phyloP scores from a whole-genome alignment of 2,113 vertebrate genomes.

The Cranoglanis bouderius region DNA sequence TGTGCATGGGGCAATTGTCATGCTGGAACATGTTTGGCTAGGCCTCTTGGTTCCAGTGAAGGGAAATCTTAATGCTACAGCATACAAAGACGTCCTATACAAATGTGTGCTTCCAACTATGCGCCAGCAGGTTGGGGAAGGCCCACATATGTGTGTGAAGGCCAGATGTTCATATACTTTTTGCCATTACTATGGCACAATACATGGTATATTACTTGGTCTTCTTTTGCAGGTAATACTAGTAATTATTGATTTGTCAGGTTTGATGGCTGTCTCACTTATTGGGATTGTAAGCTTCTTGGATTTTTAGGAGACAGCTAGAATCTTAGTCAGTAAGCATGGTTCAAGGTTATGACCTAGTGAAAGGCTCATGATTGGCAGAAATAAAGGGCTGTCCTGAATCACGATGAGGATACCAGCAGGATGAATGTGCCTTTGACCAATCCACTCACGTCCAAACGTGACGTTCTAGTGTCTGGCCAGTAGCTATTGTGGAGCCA shows the following conservation, averaged over 20 bases:
- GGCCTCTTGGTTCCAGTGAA: not conserved
- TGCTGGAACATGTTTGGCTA: not conserved
- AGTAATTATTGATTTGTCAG: not conserved
- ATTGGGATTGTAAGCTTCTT: not conserved
- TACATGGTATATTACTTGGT: not conserved
- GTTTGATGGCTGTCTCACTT: not conserved
- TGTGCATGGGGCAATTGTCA: not conserved
- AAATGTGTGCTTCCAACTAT: not conserved
- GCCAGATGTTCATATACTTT: not conserved
- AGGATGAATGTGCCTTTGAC: conserved; percentile 33
- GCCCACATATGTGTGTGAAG: not conserved
- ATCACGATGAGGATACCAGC: conserved; percentile 19
- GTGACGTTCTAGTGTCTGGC: conserved; percentile 8
- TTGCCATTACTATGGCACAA: too few species aligned
- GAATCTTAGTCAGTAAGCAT: not conserved
- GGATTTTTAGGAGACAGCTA: not conserved
- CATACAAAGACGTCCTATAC: not conserved
- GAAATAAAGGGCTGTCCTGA: not conserved
- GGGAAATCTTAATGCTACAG: not conserved
- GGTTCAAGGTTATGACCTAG: not conserved
- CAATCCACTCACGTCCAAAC: not conserved
- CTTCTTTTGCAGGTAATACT: not conserved
- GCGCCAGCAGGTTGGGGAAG: not conserved
- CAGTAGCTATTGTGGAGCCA: conserved; percentile 1
- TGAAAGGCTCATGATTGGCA: not conserved